phyloP scores from a whole-genome alignment of 2,888 invertebrate species.

The Agrochola macilenta region DNA sequence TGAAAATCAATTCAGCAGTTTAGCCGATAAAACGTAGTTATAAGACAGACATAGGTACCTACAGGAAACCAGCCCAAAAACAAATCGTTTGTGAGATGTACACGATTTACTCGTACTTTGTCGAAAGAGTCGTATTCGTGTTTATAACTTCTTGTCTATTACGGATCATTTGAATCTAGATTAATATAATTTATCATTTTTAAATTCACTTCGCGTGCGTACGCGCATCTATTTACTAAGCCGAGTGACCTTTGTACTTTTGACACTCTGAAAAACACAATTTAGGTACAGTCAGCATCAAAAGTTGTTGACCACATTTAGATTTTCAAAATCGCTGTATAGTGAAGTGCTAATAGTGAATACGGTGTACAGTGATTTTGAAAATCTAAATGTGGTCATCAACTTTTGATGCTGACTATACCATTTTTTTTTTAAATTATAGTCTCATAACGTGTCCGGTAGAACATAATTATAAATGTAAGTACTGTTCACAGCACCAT shows the following conservation, averaged over 20 bases:
- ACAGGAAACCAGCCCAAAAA: neutral
- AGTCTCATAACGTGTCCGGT: no score
- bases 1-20: neutral
- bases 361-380: no score
- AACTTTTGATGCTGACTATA: no score
- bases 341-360: no score
- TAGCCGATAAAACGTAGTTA: neutral
- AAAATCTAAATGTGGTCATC: no score
- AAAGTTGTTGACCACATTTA: no score
- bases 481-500: neutral
- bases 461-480: neutral
- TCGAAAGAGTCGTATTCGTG: neutral
- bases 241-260: neutral
- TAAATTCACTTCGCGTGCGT: neutral
- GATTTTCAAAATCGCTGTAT: no score
- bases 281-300: no score
- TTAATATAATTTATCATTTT: slow-evolving; percentile 2
- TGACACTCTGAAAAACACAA: neutral
- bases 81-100: neutral
- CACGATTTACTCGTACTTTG: neutral
- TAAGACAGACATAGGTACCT: neutral
- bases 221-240: neutral
- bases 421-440: no score
- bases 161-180: neutral
- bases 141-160: neutral